These are phyloP conservation scores for Ochotona princeps DNA, from an alignment of 2,113 vertebrate genomes.

Conservation along the genomic window DNA sequence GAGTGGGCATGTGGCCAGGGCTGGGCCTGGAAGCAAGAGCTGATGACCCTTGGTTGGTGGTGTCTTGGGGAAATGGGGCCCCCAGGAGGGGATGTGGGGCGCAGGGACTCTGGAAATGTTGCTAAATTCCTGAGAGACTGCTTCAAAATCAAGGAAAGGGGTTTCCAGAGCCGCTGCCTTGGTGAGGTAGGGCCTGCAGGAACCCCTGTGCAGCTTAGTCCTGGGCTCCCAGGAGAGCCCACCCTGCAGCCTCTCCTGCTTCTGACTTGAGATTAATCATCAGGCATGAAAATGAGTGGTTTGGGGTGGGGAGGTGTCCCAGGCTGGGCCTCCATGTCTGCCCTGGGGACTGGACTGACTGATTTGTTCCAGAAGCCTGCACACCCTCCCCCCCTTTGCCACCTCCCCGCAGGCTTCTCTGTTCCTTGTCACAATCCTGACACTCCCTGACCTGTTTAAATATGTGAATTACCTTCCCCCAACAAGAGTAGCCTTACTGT, in stretches of 20 bases:
- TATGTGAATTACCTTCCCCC: not conserved
- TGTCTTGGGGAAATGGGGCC: not conserved
- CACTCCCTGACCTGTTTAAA: not conserved
- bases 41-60: not conserved
- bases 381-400: no score
- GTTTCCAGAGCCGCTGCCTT: not conserved
- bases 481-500: not conserved
- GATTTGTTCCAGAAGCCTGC: no score
- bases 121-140: not conserved
- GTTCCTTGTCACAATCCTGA: not conserved
- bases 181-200: not conserved
- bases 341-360: not conserved
- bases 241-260: not conserved
- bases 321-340: not conserved
- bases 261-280: not conserved
- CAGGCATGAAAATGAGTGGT: not conserved
- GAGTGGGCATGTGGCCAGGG: not conserved
- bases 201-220: not conserved
- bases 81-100: not conserved
- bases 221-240: no score
- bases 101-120: not conserved
- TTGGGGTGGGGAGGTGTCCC: not conserved
- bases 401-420: not conserved
- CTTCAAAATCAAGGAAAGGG: conserved; percentile 16
- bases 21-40: not conserved